Base-by-base conservation (phyloP, 2,113 vertebrate species). In the Orycteropus afer region DNA sequence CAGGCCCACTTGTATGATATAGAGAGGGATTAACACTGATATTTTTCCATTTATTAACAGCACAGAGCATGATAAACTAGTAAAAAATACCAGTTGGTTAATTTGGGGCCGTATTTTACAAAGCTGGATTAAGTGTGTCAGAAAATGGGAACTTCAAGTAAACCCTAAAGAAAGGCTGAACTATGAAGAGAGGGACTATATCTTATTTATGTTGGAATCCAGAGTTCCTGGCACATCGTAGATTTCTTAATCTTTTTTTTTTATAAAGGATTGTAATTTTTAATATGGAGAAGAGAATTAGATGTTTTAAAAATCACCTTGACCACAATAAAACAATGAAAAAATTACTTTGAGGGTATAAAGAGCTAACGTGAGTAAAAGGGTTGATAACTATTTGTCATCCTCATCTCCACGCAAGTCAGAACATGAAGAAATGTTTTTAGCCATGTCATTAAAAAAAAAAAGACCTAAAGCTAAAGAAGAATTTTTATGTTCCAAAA, bases 21-120 rank as follows among this genome's bases (percentile, higher is more conserved):
- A 32, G 89, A 78, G 59, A 95, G 83, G 95, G 83, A 91, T 73
- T 95, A 89, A 95, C 37, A 76, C 49, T 63, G 77, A 92, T 11
- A n/a, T 94, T 90, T 77, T 83, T 59, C 55, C 89, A 61, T 63
- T 93, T 94, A 67, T 84, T 94, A 84, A 67, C 71, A 94, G 53
- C 49, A 77, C 42, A 32, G 27, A 89, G 80, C 86, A 78, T 76
- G 69, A 57, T 86, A 93, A 67, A 34, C 71, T 89, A 74, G 65
- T 93, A 79, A 63, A 87, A 93, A 81, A 82, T 81, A 73, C 92
- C 53, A 92, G 86, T 45, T 92, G 49, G 73, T 80, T 83, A 84
- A 92, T 86, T 91, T 86, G 42, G 59, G 37, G 77, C 15, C 22
- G 49, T 17, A 69, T 77, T 88, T 94, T 90, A 77, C 55, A 73